Base-by-base conservation (phyloP, 1,140 invertebrate genomes). In the Listronotus oregonensis region DNA sequence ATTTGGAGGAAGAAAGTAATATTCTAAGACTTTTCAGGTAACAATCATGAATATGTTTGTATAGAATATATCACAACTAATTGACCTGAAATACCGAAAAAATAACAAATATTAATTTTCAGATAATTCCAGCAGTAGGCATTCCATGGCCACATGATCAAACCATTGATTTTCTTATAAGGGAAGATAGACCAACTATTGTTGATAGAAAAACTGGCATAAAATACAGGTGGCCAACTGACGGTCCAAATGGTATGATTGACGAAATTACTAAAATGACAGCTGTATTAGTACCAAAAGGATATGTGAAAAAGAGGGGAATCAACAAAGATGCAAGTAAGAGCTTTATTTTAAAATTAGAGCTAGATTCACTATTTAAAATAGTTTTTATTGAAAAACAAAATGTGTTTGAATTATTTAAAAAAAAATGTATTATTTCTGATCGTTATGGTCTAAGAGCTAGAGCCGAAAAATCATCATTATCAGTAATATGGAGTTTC, bases 271-370 rank as follows among this genome's bases (percentile, higher is more conserved):
- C 82, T n/a, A 81, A 83, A 8, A 83, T 87, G 46, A 88, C 87
- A 7, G 91, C 87, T 64, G 83, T 89, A 65, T 74, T 90, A 2
- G 80, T 90, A 0, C 90, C 90, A 0, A 81, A 88, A 61, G 86
- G 87, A 18, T 88, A 84, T 76, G 77, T 82, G 6, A 82, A 83
- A 2, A 89, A 85, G 71, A 80, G 81, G 15, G 81, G 82, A 5
- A 69, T 77, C 3, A 88, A 89, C 72, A 77, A 79, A 0, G 79
- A 85, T 34, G 80, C 83, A 50, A 83, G 84, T 61, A 49, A 55
- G 64, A 55, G 21, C n/a, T 27, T 27, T 27, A 27, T 27, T 27
- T 27, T 3, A 3, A 27, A 27, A 27, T 27, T 27, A 27, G 2
- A 27, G 5, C 21, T 27, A 27, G 1, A 27, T 27, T 27, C 1